Percentiles rank a stretch among this genome's conserved stretches.
phyloP scores from a whole-genome alignment of 1,140 invertebrate genomes.

The Agrypnia vestita region DNA sequence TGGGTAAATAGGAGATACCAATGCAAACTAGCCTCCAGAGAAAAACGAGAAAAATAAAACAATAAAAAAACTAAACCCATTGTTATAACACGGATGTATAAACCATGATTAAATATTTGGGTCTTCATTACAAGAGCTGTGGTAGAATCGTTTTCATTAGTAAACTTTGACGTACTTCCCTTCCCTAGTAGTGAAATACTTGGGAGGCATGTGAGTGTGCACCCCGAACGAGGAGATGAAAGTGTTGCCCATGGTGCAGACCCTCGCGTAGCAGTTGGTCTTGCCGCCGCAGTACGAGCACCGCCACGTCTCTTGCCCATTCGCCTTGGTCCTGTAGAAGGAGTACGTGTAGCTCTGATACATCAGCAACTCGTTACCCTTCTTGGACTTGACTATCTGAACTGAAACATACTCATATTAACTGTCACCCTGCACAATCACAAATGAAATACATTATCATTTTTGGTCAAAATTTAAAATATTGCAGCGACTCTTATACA shows the following conservation, averaged over 20 bases:
- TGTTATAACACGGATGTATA: too few species aligned
- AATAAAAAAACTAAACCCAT: too few species aligned
- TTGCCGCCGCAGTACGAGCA: constrained; percentile 16
- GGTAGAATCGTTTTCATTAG: too few species aligned
- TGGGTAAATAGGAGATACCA: too few species aligned
- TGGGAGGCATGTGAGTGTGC: constrained; percentile 11
- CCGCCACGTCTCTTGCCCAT: not conserved
- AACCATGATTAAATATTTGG: too few species aligned
- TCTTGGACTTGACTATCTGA: constrained; percentile 3
- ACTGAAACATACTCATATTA: constrained; percentile 15
- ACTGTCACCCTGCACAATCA: too few species aligned
- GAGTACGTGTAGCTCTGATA: constrained; percentile 24
- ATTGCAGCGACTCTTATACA: too few species aligned
- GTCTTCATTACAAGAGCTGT: too few species aligned
- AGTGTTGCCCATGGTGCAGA: not conserved
- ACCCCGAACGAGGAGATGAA: not conserved
- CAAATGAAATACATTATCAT: too few species aligned
- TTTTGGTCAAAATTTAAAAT: too few species aligned
- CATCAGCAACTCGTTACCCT: constrained; percentile 24
- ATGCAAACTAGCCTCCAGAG: too few species aligned
- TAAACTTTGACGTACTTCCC: not conserved
- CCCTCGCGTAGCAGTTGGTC: constrained; percentile 14
- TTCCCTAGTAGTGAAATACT: constrained; percentile 2
- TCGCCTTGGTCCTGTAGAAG: not conserved
- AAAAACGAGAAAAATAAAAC: too few species aligned